Evolutionary conservation across 2,113 vertebrate species (phyloP), one percentile per base, ranked within the genome.

Genomic region (Ceyx margarethae): DNA sequence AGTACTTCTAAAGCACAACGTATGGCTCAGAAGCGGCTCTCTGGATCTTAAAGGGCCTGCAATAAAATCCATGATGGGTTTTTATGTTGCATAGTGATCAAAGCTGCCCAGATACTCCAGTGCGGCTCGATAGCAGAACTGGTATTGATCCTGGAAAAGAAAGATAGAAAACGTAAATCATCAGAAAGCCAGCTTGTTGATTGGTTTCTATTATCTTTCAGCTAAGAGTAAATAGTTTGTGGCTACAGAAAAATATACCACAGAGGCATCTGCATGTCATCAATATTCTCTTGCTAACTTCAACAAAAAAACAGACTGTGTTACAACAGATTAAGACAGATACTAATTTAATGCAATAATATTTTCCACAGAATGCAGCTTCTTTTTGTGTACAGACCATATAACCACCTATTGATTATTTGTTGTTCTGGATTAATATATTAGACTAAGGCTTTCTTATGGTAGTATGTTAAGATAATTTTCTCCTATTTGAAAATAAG

Each of bases 1-100:
- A 99, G 98, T 99, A 99, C 98, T 99, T 99, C 99, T 98, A 98
- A 98, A 99, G 98, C 98, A 98, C 98, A 98, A 97, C 87, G 95
- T 99, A 99, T 99, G 99, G 99, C 99, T 99, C 99, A 99, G 98
- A 99, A 99, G 98, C 98, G 98, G 99, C 98, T 98, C 98, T 97
- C 97, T 98, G 98, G 98, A 98, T 98, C 98, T 97, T 98, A 98
- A 98, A 98, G 97, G 98, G 98, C 98, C 98, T 98, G 98, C 97
- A 97, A 98, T 97, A 98, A 97, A 98, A 98, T 98, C 98, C 98
- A 95, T 74, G 97, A 95, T 73, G 96, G 97, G 97, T 97, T 33
- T 33, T 33, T 33, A 33, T 33, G 33, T 33, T 33, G 33, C 99
- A 99, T 99, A 99, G 99, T 99, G 99, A 98, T 99, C 99, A 98